Evolutionary conservation across 2,888 invertebrate species (phyloP).

Genomic region (Erebia palarica): DNA sequence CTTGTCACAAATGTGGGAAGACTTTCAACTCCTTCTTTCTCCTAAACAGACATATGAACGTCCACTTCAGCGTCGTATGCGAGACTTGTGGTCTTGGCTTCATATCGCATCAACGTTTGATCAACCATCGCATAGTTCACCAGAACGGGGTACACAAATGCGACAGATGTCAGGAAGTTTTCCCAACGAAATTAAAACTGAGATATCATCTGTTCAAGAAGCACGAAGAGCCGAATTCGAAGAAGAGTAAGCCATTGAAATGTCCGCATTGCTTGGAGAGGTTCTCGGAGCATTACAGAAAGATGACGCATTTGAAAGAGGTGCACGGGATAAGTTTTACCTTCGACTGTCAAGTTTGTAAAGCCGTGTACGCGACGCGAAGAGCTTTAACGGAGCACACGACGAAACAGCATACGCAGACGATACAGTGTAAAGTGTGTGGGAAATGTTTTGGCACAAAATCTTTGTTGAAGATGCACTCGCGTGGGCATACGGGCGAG

Average conservation of each 20-base stretch:
- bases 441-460: constrained; percentile 71
- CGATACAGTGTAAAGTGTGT: constrained; percentile 69
- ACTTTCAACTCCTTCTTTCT: constrained; percentile 71
- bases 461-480: constrained; percentile 69
- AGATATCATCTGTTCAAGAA: constrained; percentile 70
- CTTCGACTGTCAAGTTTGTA: constrained; percentile 68
- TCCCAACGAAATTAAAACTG: constrained; percentile 67
- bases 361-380: constrained; percentile 62
- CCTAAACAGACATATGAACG: constrained; percentile 74
- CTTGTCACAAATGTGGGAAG: constrained; percentile 69
- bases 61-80: constrained; percentile 72
- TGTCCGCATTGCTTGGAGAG: constrained; percentile 74
- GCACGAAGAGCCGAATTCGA: constrained; percentile 65
- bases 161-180: constrained; percentile 66
- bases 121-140: constrained; percentile 70
- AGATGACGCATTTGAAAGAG: constrained; percentile 73
- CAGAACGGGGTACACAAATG: constrained; percentile 70
- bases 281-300: constrained; percentile 71
- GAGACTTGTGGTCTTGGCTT: constrained; percentile 75
- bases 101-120: constrained; percentile 70
- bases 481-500: constrained; percentile 69
- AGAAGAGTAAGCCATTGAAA: constrained; percentile 68
- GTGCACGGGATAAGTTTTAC: constrained; percentile 69
- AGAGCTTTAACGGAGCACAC: constrained; percentile 72
- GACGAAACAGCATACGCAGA: constrained; percentile 69